Evolutionary conservation across 2,888 invertebrate species (phyloP), one percentile per base, ranked within the genome.

Genomic region (Alviniconcha strummeri): DNA sequence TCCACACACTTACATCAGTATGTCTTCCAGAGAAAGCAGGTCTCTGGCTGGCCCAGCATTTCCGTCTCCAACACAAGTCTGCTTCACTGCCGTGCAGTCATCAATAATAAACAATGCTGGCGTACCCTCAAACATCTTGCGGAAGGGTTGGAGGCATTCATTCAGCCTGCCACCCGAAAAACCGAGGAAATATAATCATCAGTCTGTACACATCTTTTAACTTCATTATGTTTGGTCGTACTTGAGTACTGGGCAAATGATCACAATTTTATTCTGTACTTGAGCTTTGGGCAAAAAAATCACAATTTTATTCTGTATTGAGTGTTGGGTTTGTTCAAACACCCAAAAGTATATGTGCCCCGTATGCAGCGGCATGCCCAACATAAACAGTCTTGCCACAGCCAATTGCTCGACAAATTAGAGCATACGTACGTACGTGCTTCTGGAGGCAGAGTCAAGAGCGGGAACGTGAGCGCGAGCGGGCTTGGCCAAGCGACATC

Each of bases 21-120:
- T 71, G 71, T 71, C 71, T 71, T 71, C 71, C 71, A 9, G 19
- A 19, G 19, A 71, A 71, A 19, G 71, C 71, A 19, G 19, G 71
- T 7, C 19, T 71, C 36, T 36, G 36, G 36, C 36, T 19, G 71
- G 19, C 19, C n/a, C 19, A 71, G 19, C 19, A n/a, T 19, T 71
- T 71, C 71, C 19, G n/a, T 71, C 19, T 71, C 19, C 19, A 71
- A 71, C n/a, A 36, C 3, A 36, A 15, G 19, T 71, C 19, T 71
- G 19, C 19, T 71, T n/a, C 19, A 19, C 71, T 5, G 71, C 71
- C 9, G 71, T 19, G 19, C 71, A 71, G n/a, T 71, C 71, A 71
- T 71, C 71, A n/a, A 71, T 19, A n/a, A 71, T 71, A 71, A 71
- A 71, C 71, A 71, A 19, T 19, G 71, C 19, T 71, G n/a, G n/a